Conservation (phyloP, 1,140 invertebrate genomes). For the Aphis gossypii region DNA sequence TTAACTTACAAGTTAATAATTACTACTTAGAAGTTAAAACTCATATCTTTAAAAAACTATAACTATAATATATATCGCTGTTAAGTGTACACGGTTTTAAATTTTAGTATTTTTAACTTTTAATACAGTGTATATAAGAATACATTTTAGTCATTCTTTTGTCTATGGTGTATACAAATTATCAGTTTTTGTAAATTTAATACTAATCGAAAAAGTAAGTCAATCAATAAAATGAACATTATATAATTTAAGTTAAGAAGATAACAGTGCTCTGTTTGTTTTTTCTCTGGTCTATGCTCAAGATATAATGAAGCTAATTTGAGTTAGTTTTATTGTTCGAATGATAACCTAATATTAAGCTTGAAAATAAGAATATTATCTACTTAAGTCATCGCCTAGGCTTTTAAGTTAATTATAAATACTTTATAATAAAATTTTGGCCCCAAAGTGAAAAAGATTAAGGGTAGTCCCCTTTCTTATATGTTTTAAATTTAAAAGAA, state of each 20-base stretch:
- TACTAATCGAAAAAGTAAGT: not conserved
- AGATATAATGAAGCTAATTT: not conserved
- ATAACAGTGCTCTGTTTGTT: not conserved
- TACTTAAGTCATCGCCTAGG: not conserved
- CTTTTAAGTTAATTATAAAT: not conserved
- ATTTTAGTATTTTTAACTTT: not conserved
- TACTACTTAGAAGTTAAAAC: not conserved
- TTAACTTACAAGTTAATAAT: not conserved
- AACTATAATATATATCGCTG: not conserved
- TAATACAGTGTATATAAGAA: not conserved
- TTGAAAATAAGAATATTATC: not conserved
- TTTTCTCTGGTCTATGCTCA: not conserved
- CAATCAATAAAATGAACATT: not conserved
- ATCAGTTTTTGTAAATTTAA: not conserved
- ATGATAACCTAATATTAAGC: not conserved
- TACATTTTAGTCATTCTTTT: not conserved
- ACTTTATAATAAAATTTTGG: not conserved
- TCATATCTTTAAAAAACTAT: not conserved
- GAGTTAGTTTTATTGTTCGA: not conserved
- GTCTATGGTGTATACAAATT: not conserved
- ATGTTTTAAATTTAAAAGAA: no score
- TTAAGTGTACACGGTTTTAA: not conserved
- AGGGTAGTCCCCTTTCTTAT: no score
- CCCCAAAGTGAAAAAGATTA: no score
- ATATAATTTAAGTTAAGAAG: not conserved